Conservation (phyloP, 2,797 vertebrate genomes). For the Semaprochilodus insignis region DNA sequence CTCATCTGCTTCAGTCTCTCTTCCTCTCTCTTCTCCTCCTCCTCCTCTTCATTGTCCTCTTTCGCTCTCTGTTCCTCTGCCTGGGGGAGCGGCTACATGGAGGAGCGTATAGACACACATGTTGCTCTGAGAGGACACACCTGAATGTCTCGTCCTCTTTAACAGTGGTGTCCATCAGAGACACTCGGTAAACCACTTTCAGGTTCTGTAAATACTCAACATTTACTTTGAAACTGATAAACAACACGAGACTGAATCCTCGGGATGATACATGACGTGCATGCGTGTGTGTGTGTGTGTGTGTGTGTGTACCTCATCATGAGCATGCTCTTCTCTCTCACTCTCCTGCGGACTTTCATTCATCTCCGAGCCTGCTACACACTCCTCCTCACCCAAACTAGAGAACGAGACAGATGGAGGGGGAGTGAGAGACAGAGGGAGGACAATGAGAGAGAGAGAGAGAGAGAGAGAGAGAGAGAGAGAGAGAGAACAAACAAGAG, state of each 20-base stretch:
- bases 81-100: neutral
- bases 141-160: too few species aligned
- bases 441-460: neutral
- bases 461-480: neutral
- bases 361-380: neutral
- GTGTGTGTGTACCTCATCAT: conserved; percentile 22
- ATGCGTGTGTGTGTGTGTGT: too few species aligned
- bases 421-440: neutral
- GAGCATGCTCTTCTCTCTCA: conserved; percentile 19
- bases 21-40: conserved; percentile 61
- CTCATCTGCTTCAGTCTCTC: conserved; percentile 66
- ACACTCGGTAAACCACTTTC: too few species aligned
- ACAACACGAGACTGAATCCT: too few species aligned
- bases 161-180: too few species aligned
- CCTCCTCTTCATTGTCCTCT: neutral
- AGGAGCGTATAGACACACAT: neutral
- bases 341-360: neutral
- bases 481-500: neutral
- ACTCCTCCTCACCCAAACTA: conserved; percentile 37
- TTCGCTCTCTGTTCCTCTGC: neutral
- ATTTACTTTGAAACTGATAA: too few species aligned
- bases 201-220: too few species aligned
- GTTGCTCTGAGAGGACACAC: neutral
- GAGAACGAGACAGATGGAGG: neutral
- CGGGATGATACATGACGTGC: too few species aligned